These are phyloP conservation scores for Idaea dimidiata DNA, from an alignment of 2,888 invertebrate species.

Conservation along the genomic window DNA sequence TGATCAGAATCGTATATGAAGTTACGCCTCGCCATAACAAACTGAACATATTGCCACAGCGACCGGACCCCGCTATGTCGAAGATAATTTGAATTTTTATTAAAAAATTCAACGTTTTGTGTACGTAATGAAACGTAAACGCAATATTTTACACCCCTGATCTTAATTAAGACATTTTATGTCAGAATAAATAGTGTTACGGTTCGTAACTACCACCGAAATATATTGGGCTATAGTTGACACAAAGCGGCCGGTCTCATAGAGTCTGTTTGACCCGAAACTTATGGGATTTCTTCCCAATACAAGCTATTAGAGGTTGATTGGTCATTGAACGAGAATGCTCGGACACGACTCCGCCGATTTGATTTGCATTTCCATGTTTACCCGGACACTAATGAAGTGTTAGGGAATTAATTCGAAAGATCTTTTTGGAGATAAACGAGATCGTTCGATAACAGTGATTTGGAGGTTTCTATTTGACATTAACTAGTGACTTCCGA, in stretches of 20 bases:
- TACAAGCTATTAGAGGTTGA: constrained; percentile 60
- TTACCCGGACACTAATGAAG: constrained; percentile 68
- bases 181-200: constrained; percentile 55
- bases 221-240: constrained; percentile 54
- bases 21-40: constrained; percentile 10
- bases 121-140: not conserved
- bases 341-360: constrained; percentile 59
- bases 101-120: constrained; percentile 26
- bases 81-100: constrained; percentile 4
- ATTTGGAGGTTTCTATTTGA: constrained; percentile 47
- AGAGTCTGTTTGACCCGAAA: constrained; percentile 53
- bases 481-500: constrained; percentile 63
- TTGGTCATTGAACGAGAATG: constrained; percentile 61
- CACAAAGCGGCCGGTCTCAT: constrained; percentile 61
- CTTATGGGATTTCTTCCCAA: constrained; percentile 41
- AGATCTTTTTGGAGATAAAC: constrained; percentile 62
- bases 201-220: constrained; percentile 49
- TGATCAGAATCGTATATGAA: constrained; percentile 40
- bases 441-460: constrained; percentile 56
- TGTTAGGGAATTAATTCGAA: constrained; percentile 71
- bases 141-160: constrained; percentile 50
- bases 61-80: constrained; percentile 6
- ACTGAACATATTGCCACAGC: not conserved
- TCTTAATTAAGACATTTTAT: constrained; percentile 70
- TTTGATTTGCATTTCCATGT: constrained; percentile 76